Evolutionary conservation across 2,797 vertebrate species (phyloP).

Genomic region (Tiaroga cobitis): DNA sequence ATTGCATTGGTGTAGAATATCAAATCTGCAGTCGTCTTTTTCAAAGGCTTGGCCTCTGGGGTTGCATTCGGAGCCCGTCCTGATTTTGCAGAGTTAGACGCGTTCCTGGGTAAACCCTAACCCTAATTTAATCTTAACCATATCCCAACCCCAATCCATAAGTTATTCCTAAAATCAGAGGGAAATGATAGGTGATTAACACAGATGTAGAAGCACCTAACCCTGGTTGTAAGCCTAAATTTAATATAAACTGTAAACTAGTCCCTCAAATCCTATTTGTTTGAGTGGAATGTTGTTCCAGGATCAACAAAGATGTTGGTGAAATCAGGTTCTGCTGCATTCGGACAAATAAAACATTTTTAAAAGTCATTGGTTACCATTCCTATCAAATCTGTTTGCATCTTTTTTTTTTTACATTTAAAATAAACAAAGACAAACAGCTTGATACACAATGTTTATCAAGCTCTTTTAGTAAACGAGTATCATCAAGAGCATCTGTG

Average conservation of each 20-base stretch:
- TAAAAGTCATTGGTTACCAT: neutral
- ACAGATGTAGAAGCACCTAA: neutral
- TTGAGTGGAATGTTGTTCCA: neutral
- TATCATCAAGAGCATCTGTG: neutral
- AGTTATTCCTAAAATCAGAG: neutral
- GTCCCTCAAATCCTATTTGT: neutral
- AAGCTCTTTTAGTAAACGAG: slow-evolving; percentile 38
- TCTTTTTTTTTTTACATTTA: neutral
- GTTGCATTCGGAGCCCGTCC: neutral
- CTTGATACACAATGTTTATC: neutral
- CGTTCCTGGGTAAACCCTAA: neutral
- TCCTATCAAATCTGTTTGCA: neutral
- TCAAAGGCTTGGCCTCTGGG: neutral
- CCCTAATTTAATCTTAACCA: neutral
- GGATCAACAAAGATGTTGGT: neutral
- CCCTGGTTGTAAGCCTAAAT: neutral
- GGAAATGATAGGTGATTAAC: neutral
- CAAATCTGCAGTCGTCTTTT: neutral
- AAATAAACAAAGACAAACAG: slow-evolving; percentile 54
- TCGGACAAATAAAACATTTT: neutral
- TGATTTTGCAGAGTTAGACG: neutral
- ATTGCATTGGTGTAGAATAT: neutral
- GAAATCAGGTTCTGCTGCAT: neutral
- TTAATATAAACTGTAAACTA: neutral
- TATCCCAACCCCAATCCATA: neutral